Base-by-base conservation (phyloP, 1,140 invertebrate genomes). In the Drosophila prosaltans region DNA sequence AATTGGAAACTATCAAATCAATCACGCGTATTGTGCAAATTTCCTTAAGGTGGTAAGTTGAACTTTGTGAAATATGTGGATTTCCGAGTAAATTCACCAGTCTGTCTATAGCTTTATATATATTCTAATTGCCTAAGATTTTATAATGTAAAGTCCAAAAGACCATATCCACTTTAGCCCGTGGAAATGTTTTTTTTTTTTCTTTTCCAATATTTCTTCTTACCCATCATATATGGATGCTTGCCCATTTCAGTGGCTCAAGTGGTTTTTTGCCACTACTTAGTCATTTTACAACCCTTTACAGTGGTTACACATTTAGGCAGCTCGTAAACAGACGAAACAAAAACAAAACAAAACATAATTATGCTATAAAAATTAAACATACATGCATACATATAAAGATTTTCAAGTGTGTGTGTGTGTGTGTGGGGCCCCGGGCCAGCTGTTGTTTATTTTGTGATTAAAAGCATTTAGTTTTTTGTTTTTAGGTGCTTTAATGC, bases 341-440 rank as follows among this genome's bases (percentile, higher is more conserved):
- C 16, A 61, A 72, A 43, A 57, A 67, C 41, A 66, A 81, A 81
- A 81, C 78, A 64, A 72, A 61, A 69, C 45, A 51, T 51, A 76
- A 79, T 60, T 45, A 69, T 72, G 72, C 76, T 45, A 73, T 85
- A 76, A 82, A 85, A 73, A 62, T 73, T 68, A 69, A 81, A 76
- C 77, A 83, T 69, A 74, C 77, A 83, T 69, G 73, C 77, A 83
- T 69, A 74, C 77, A 83, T 69, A 74, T 66, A 65, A 68, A 65
- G 60, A 57, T 41, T 73, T 45, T 63, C 69, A 65, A 54, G 61
- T 40, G 39, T 69, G 72, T 65, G 55, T 68, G 36, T 67, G 2
- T 30, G 28, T 64, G 60, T 65, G 9, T 28, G 58, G 16, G 16
- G 16, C 16, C 16, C 0, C 16, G 39, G 43, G 43, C 43, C 60